Evolutionary conservation across 1,140 invertebrate species (phyloP).

Genomic region (Cotesia chilonis): DNA sequence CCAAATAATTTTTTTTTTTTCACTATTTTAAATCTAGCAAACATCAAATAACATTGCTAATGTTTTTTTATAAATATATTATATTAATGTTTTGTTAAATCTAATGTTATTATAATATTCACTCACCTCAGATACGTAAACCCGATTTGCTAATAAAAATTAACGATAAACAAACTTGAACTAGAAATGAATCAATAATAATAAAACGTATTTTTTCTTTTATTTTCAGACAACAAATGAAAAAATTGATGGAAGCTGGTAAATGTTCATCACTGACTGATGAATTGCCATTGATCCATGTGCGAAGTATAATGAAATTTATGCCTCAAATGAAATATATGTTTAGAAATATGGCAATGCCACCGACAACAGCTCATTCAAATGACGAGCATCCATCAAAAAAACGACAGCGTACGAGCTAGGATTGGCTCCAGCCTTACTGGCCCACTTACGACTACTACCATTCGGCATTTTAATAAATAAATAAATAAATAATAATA

Average conservation of each 20-base stretch:
- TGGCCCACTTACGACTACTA: slow-evolving; percentile 66
- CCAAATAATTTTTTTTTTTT: too few species aligned
- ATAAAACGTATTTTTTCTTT: slow-evolving; percentile 40
- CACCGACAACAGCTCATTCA: slow-evolving; percentile 53
- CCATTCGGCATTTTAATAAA: slow-evolving; percentile 61
- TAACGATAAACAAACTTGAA: background rate
- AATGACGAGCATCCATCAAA: slow-evolving; percentile 64
- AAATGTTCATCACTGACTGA: slow-evolving; percentile 75
- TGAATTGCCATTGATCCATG: slow-evolving; percentile 76
- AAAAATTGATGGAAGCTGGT: slow-evolving; percentile 76
- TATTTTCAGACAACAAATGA: slow-evolving; percentile 73
- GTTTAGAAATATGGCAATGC: slow-evolving; percentile 64
- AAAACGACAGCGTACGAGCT: slow-evolving; percentile 72
- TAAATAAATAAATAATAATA: background rate
- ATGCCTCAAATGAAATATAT: slow-evolving; percentile 89
- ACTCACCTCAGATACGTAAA: too few species aligned
- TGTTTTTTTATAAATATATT: too few species aligned
- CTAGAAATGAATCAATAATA: background rate
- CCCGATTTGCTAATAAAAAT: background rate
- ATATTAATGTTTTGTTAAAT: too few species aligned
- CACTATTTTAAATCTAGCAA: too few species aligned
- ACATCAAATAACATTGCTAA: too few species aligned
- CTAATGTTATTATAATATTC: too few species aligned
- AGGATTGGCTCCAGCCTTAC: slow-evolving; percentile 70
- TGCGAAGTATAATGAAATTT: slow-evolving; percentile 81